Base-by-base conservation (phyloP, 1,140 invertebrate genomes). In the Neuroterus valhalla region DNA sequence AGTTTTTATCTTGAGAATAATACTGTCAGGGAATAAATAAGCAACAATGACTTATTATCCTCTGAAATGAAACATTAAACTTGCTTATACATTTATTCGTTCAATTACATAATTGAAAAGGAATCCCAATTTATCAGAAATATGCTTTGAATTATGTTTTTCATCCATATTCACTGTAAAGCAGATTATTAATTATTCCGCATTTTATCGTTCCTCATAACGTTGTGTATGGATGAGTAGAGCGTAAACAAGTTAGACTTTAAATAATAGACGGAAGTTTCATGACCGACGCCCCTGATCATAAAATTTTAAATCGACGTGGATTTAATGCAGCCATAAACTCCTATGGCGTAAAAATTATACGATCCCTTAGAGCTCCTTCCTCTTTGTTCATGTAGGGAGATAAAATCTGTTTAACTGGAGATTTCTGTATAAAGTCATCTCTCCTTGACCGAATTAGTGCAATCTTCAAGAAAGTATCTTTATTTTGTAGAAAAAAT, bases 251-350 rank as follows among this genome's bases (percentile, higher is more conserved):
- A 31, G 26, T 4, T 15, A 26, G 23, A 23, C 31, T 55, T 55
- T 62, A 23, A 62, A 62, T 62, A 62, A 31, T 31, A 62, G 23
- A 62, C 4, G 55, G 12, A 26, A 62, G 14, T 62, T 62, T 62
- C 55, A 62, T 62, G 55, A 55, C 21, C 50, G 19, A 62, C 55
- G 55, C 23, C 55, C n/a, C 31, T 62, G 31, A 26, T 62, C 55
- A 62, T 62, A 62, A 62, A 62, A 62, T 62, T 62, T 62, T 62
- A 62, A 62, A 62, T 62, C 23, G 31, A 31, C 55, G 55, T 62
- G n/a, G 55, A 62, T 62, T 62, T 62, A 62, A 62, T 15, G 14
- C 31, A n/a, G 55, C 31, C 55, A 23, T 62, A 62, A 62, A 62
- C 14, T 62, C 31, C 55, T 62, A 31, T 62, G 55, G 26, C 55